Evolutionary conservation across 2,888 invertebrate genomes (phyloP).

Genomic region (Erpobdella octoculata): DNA sequence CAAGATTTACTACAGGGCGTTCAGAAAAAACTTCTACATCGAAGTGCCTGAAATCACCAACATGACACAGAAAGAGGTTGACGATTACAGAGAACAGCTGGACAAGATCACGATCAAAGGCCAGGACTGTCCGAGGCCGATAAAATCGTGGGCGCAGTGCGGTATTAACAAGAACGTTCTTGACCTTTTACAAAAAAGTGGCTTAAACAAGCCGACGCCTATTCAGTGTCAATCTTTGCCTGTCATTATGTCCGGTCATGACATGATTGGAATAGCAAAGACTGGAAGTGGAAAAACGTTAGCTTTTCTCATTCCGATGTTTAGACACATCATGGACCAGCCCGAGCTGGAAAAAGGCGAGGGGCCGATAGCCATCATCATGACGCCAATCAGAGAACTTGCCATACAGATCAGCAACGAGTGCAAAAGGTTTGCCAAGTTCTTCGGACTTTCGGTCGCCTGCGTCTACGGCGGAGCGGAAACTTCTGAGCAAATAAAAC

Average conservation of each 20-base stretch:
- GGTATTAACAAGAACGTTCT: slow-evolving; percentile 91
- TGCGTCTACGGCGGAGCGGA: slow-evolving; percentile 98
- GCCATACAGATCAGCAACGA: slow-evolving; percentile 98
- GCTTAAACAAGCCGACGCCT: slow-evolving; percentile 93
- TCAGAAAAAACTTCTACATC: slow-evolving; percentile 90
- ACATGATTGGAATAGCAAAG: slow-evolving; percentile 96
- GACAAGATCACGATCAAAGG: slow-evolving; percentile 94
- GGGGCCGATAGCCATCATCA: slow-evolving; percentile 91
- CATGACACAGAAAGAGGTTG: slow-evolving; percentile 70
- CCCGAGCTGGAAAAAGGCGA: slow-evolving; percentile 86
- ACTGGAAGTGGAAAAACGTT: slow-evolving; percentile 97
- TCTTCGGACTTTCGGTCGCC: slow-evolving; percentile 71
- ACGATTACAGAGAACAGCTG: slow-evolving; percentile 60
- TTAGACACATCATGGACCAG: slow-evolving; percentile 89
- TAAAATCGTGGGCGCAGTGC: slow-evolving; percentile 94
- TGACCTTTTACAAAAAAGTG: slow-evolving; percentile 74
- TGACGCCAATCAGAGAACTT: slow-evolving; percentile 94
- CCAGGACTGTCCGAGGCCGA: slow-evolving; percentile 86
- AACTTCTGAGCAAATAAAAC: slow-evolving; percentile 89
- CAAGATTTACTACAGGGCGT: slow-evolving; percentile 74
- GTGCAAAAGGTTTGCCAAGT: slow-evolving; percentile 85
- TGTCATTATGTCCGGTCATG: slow-evolving; percentile 87
- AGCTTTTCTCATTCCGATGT: slow-evolving; percentile 95
- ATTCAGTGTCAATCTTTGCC: slow-evolving; percentile 93
- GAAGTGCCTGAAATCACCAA: slow-evolving; percentile 89